phyloP scores from a whole-genome alignment of 1,140 invertebrate species.

The Xylocopa sonorina region DNA sequence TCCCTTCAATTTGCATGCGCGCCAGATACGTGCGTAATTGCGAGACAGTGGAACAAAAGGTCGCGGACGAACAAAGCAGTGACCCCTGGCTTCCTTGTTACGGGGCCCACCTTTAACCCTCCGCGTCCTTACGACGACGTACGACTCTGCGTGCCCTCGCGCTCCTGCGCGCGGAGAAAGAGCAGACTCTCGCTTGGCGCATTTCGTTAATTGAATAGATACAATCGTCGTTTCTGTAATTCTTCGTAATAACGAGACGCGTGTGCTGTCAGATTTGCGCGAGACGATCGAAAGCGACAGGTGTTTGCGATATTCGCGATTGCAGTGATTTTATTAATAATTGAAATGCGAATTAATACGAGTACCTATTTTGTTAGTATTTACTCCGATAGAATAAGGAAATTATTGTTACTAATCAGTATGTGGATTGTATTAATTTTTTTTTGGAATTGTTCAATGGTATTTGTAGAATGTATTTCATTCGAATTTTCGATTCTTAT shows the following conservation, averaged over 20 bases:
- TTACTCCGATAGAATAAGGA: no score
- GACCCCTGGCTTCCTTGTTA: constrained; percentile 34
- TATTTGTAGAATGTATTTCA: no score
- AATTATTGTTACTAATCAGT: no score
- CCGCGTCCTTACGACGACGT: constrained; percentile 11
- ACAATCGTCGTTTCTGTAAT: constrained; percentile 28
- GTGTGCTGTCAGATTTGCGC: neutral
- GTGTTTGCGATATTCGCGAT: no score
- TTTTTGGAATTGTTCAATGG: no score
- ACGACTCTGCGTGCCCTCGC: constrained; percentile 45
- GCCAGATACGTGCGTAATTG: constrained; percentile 40
- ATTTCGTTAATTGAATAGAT: constrained; percentile 23
- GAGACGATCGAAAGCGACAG: neutral
- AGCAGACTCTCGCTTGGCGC: constrained; percentile 41
- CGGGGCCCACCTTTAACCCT: neutral
- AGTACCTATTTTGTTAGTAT: neutral
- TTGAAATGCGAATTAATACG: neutral
- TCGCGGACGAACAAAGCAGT: constrained; percentile 31
- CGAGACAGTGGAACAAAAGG: constrained; percentile 43
- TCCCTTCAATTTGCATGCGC: constrained; percentile 30
- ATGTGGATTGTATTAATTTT: no score
- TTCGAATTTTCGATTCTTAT: no score
- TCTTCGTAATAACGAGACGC: constrained; percentile 12
- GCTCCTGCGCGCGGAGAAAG: constrained; percentile 40
- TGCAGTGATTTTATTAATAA: neutral